Base-by-base conservation (phyloP, 2,888 invertebrate species). In the Drosophila buzzatii region DNA sequence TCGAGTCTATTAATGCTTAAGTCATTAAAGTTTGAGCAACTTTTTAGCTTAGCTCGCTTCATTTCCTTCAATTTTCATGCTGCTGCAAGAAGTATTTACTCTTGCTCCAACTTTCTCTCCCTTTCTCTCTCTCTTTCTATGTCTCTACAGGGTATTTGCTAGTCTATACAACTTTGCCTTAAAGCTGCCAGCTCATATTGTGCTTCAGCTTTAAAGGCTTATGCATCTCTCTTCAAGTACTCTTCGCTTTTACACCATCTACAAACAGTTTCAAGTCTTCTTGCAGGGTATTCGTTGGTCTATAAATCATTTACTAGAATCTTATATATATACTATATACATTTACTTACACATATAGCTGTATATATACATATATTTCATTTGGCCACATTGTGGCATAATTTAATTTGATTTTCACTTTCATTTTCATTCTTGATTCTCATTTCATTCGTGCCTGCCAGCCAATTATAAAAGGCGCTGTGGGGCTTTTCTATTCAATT, bases 331-430 rank as follows among this genome's bases (percentile, higher is more conserved):
- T 31, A 10, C 14, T 49, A 27, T n/a, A 2, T 12, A 27, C 6
- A 27, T 27, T 27, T 27, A 27, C 27, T 5, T 27, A 27, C 27
- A 27, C 27, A 27, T 27, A 5, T 27, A 27, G 5, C 4, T 47
- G 39, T 27, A 27, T 39, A 37, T 10, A 4, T 23, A n/a, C 39
- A 57, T 16, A 37, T n/a, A 49, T 59, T 59, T 39, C 39, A 41
- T 60, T 59, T 58, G 41, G 31, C 31, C 59, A 64, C 45, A 68
- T 68, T 75, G 45, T 44, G 57, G 62, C 63, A 71, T 71, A 71
- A 79, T 78, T 78, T 61, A 68, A 79, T 78, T 78, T 79, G 70
- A 53, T 70, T 57, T 60, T 60, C 56, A 60, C 42, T 70, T 61
- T 74, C 52, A 63, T 49, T 73, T 66, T 66, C 69, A 60, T 55